Evolutionary conservation across 2,113 vertebrate species (phyloP).

Genomic region (Rhinoderma darwinii): DNA sequence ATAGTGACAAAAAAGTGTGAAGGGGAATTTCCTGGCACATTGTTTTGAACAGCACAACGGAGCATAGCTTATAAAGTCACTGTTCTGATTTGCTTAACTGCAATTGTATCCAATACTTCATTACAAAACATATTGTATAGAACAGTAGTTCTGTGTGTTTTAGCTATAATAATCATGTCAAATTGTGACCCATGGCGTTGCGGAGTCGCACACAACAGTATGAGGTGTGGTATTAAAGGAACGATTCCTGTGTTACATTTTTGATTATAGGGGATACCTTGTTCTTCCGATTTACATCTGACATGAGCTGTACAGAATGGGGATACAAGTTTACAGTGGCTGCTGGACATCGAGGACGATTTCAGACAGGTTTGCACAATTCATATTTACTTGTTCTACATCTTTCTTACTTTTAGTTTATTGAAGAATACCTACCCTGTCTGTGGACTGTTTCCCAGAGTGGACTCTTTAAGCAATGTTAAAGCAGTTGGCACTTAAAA

Average conservation of each 20-base stretch:
- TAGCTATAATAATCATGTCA: neutral
- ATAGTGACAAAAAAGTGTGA: too few species aligned
- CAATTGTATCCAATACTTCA: neutral
- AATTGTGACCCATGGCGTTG: neutral
- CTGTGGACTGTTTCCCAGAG: neutral
- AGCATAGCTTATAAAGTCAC: too few species aligned
- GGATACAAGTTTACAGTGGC: constrained; percentile 96
- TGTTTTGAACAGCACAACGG: too few species aligned
- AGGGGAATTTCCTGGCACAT: too few species aligned
- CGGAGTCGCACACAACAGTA: neutral
- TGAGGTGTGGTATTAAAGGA: neutral
- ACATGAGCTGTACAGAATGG: constrained; percentile 99
- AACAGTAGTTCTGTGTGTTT: neutral
- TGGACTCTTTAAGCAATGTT: neutral
- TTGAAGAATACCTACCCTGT: neutral
- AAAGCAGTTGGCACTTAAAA: neutral
- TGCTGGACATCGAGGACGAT: constrained; percentile 92
- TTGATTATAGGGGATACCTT: constrained; percentile 84
- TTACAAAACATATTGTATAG: neutral
- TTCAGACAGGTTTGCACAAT: constrained; percentile 87
- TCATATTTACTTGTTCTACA: neutral
- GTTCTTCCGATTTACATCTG: constrained; percentile 91
- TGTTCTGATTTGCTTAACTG: neutral
- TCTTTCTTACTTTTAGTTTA: neutral
- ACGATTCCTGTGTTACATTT: neutral